Base-by-base conservation (phyloP, 2,113 vertebrate species). In the Rutilus rutilus region DNA sequence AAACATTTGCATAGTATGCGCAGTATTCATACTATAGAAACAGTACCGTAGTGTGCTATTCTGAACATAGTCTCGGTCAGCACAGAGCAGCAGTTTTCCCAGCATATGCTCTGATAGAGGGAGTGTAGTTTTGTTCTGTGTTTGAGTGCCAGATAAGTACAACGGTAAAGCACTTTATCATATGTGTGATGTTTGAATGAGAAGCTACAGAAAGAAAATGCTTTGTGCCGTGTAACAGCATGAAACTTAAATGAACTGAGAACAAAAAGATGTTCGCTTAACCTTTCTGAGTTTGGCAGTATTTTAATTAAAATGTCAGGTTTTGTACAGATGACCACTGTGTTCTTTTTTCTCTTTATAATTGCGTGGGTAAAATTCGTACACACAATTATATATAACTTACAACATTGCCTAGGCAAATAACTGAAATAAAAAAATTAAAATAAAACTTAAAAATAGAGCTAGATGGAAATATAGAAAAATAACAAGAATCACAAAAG, bases 121-220 rank as follows among this genome's bases (percentile, higher is more conserved):
- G 42, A 30, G 47, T 45, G 39, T 36, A 57, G 25, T 11, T 17
- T 33, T 86, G 21, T 90, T 84, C 85, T 90, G 85, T 90, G 85
- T 15, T 52, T 89, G 76, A 87, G 45, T 87, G 76, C 78, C 50
- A 90, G 25, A 77, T 33, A 82, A 90, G 36, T 85, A 78, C 86
- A 47, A 85, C 82, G 78, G 79, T 87, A 88, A 93, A 89, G 94
- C 94, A 95, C 95, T 95, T 95, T 95, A 95, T 91, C 91, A 84
- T 71, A 91, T 88, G 88, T 89, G 86, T 86, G 84, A 86, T 90
- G 83, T 0, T 78, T 91, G 90, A 92, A 91, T 92, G 91, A 91
- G 69, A 81, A 82, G 89, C 47, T 74, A 59, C 67, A 54, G 19
- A 64, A 74, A 77, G 33, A 50, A 89, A 91, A 91, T 89, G 90